Evolutionary conservation across 1,140 invertebrate species (phyloP).

Genomic region (Formica exsecta): DNA sequence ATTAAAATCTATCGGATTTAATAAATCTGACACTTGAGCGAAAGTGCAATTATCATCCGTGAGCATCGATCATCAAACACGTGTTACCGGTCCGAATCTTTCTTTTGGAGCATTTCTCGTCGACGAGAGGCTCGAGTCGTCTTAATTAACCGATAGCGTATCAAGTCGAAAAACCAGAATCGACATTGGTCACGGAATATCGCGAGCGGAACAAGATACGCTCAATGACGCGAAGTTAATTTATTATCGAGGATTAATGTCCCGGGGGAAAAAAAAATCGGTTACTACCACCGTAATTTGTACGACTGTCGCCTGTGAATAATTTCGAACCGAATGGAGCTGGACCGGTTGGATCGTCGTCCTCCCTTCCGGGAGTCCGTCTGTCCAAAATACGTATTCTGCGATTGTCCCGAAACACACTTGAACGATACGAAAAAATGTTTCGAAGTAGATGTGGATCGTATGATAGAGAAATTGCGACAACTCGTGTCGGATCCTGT

Average conservation of each 20-base stretch:
- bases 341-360: not conserved
- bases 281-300: not conserved
- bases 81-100: slow-evolving; percentile 21
- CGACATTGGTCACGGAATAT: slow-evolving; percentile 20
- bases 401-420: not conserved
- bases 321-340: slow-evolving; percentile 20
- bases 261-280: not conserved
- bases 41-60: not conserved
- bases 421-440: slow-evolving; percentile 19
- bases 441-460: slow-evolving; percentile 32
- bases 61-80: not conserved
- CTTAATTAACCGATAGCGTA: slow-evolving; percentile 43
- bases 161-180: slow-evolving; percentile 30
- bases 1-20: not conserved
- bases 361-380: slow-evolving; percentile 13
- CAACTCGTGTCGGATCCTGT: slow-evolving; percentile 75
- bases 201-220: slow-evolving; percentile 30
- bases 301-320: not conserved
- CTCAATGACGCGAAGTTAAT: slow-evolving; percentile 42
- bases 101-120: slow-evolving; percentile 17
- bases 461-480: slow-evolving; percentile 69
- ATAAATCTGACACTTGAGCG: not conserved
- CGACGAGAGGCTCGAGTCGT: not conserved
- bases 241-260: slow-evolving; percentile 49
- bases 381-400: slow-evolving; percentile 38